Evolutionary conservation across 1,140 invertebrate species (phyloP).

Genomic region (Euglossa dilemma): DNA sequence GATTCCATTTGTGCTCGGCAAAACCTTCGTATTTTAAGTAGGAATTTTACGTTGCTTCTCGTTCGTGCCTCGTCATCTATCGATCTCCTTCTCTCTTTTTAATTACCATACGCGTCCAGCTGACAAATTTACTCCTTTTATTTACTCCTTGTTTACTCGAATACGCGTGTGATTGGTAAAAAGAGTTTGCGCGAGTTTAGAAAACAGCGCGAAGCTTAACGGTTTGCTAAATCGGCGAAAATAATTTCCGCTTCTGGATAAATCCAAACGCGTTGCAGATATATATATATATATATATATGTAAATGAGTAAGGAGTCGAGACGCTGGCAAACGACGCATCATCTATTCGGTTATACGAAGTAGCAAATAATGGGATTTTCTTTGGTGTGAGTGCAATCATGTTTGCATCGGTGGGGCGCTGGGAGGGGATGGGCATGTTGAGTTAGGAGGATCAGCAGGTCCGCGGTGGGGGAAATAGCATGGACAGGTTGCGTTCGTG

Average conservation of each 20-base stretch:
- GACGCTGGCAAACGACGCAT: conserved; percentile 28
- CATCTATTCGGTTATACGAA: conserved; percentile 22
- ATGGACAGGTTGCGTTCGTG: conserved; percentile 59
- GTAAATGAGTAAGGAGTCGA: conserved; percentile 28
- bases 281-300: background rate
- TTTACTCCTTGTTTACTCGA: too few relatives aligned
- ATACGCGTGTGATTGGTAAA: background rate
- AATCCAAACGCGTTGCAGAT: background rate
- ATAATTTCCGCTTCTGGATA: background rate
- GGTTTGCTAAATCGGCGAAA: background rate
- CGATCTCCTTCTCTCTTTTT: background rate
- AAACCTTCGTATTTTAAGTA: conserved; percentile 34
- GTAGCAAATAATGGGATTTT: conserved; percentile 43
- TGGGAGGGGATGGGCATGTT: conserved; percentile 32
- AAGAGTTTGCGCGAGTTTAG: background rate
- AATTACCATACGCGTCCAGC: background rate
- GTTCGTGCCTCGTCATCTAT: background rate
- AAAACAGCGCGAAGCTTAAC: background rate
- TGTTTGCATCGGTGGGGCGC: conserved; percentile 34
- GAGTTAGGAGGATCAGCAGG: conserved; percentile 52
- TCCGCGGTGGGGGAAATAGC: conserved; percentile 50
- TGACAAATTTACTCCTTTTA: background rate
- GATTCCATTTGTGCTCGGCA: conserved; percentile 44
- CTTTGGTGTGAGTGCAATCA: conserved; percentile 34
- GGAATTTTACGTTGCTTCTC: background rate